Conservation (phyloP, 2,888 invertebrate species). For the Spodoptera exigua region DNA sequence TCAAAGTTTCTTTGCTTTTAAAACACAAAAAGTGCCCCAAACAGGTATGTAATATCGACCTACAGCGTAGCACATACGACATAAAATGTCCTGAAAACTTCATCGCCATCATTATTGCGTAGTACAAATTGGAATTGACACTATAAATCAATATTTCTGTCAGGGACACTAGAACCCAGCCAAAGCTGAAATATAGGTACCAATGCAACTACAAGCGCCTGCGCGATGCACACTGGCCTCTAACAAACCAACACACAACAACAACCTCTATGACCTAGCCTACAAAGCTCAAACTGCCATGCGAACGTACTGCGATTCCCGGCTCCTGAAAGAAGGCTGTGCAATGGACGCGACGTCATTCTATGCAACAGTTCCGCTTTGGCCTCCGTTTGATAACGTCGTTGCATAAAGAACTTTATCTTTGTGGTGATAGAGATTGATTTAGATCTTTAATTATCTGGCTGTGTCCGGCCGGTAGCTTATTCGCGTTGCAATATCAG, state of each 20-base stretch:
- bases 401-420: constrained; percentile 17
- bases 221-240: constrained; percentile 36
- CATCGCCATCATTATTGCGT: neutral
- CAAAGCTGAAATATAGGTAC: constrained; percentile 24
- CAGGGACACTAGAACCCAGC: constrained; percentile 4
- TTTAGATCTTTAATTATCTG: neutral
- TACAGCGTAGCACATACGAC: too few relatives aligned
- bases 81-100: too few relatives aligned
- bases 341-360: constrained; percentile 31
- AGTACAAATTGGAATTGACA: neutral
- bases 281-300: constrained; percentile 25
- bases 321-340: constrained; percentile 20
- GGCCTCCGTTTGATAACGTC: constrained; percentile 17
- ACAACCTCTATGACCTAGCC: constrained; percentile 9
- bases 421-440: constrained; percentile 5
- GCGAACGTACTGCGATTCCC: constrained; percentile 19
- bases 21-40: too few relatives aligned
- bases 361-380: constrained; percentile 30
- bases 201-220: constrained; percentile 36
- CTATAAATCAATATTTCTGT: constrained; percentile 32
- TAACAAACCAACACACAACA: constrained; percentile 12
- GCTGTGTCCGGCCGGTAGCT: too few relatives aligned
- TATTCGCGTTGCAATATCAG: neutral
- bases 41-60: too few relatives aligned
- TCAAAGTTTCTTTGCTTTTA: too few relatives aligned